Evolutionary conservation across 2,797 vertebrate species (phyloP).

Genomic region (Onychomys leucogaster): DNA sequence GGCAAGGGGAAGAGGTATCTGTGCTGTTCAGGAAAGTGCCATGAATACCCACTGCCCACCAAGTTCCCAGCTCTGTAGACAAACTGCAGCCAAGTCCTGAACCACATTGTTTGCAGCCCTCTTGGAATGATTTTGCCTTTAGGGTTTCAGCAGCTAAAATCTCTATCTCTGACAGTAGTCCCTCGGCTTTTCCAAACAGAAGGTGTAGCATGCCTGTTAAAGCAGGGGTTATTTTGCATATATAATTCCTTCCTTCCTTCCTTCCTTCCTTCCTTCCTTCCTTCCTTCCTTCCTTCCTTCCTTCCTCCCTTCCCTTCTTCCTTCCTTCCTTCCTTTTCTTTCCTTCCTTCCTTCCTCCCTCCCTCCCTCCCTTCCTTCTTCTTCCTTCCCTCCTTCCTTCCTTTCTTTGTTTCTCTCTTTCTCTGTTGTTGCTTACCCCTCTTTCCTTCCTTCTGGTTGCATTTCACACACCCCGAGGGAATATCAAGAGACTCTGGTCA

Average conservation of each 20-base stretch:
- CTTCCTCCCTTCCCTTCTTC: fast-evolving
- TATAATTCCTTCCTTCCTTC: background rate
- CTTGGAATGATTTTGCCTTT: background rate
- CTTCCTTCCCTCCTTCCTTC: too few relatives aligned
- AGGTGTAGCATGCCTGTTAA: background rate
- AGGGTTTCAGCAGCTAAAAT: background rate
- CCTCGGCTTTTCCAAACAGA: background rate
- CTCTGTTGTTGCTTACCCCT: background rate
- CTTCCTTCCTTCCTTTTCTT: too few relatives aligned
- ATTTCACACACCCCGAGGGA: background rate
- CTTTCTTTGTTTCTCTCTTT: too few relatives aligned
- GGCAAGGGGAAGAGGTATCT: background rate
- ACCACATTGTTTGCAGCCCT: fast-evolving
- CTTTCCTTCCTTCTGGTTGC: background rate
- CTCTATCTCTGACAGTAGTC: background rate
- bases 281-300: too few relatives aligned
- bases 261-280: too few relatives aligned
- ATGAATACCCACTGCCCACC: background rate
- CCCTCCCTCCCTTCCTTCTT: background rate
- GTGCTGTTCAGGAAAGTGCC: background rate
- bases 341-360: too few relatives aligned
- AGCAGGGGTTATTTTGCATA: constrained; percentile 18
- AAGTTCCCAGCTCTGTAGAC: background rate
- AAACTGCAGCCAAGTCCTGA: background rate
- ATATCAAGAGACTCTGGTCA: background rate